Base-by-base conservation (phyloP, 2,797 vertebrate species). In the Falco columbarius region DNA sequence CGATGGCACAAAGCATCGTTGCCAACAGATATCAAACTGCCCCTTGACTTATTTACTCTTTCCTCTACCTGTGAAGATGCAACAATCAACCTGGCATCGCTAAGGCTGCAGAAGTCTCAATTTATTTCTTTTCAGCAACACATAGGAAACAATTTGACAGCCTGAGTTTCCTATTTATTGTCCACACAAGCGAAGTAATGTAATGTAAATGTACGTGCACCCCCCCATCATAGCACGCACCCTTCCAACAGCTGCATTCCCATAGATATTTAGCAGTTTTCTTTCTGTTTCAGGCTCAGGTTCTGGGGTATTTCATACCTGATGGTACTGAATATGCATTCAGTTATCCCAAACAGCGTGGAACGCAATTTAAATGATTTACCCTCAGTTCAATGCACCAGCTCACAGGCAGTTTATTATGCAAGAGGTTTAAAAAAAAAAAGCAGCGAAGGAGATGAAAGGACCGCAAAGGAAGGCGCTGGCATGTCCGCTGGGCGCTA, bases 51-150 rank as follows among this genome's bases (percentile, higher is more conserved):
- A 26, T 22, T 89, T 32, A 26, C 20, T 89, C n/a, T 61, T 51
- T 65, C 26, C 16, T 61, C 55, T n/a, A 26, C 20, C 40, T 42
- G 4, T 19, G 47, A 82, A 63, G 51, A 82, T 15, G 24, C 10
- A 52, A 8, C 34, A 77, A 67, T 40, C 87, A 88, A 81, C 27
- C 20, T 13, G 17, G 17, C 34, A 62, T 47, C 0, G 0, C 47
- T 27, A 49, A 36, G 9, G 54, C 29, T 34, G 29, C 8, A 63
- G 16, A 73, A 72, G 14, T n/a, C 0, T 0, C n/a, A 42, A 30
- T 40, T 75, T 55, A 10, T 88, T 73, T 81, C 8, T 74, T 88
- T 55, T 81, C 75, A 85, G 65, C 20, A 27, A 55, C 27, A 36
- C 19, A 46, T 1, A 7, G 51, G 26, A 79, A 93, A 88, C 40